Evolutionary conservation across 2,888 invertebrate genomes (phyloP).

Genomic region (Willowsia nigromaculata): DNA sequence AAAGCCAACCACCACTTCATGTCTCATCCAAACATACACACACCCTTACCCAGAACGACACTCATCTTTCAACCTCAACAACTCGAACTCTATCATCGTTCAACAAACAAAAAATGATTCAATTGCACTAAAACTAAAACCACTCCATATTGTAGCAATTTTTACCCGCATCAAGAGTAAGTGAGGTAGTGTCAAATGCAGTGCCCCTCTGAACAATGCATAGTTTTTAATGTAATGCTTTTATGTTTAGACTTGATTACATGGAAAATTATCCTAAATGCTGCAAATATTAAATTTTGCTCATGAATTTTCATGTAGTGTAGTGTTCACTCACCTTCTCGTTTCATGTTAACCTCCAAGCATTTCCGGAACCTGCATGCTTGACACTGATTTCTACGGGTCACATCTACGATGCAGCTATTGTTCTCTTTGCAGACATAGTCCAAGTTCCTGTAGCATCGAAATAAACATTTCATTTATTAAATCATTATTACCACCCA

Average conservation of each 20-base stretch:
- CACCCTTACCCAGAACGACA: background rate
- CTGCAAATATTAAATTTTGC: too few species aligned
- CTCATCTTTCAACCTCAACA: background rate
- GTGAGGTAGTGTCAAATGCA: too few species aligned
- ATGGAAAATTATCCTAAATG: too few species aligned
- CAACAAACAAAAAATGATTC: background rate
- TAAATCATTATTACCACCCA: too few species aligned
- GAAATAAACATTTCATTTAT: too few species aligned
- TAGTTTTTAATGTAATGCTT: too few species aligned
- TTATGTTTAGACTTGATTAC: too few species aligned
- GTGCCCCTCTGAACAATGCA: too few species aligned
- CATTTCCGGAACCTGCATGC: slow-evolving; percentile 96
- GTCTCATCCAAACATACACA: slow-evolving; percentile 5
- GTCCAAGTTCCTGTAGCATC: slow-evolving; percentile 87
- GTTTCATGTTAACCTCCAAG: slow-evolving; percentile 94
- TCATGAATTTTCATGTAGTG: background rate
- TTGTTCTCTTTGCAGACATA: slow-evolving; percentile 95
- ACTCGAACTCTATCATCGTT: background rate
- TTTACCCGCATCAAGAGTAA: too few species aligned
- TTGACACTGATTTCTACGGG: slow-evolving; percentile 95
- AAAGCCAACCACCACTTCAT: slow-evolving; percentile 29
- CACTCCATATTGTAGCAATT: too few species aligned
- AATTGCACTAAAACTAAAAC: background rate
- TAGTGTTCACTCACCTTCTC: slow-evolving; percentile 87
- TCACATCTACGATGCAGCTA: slow-evolving; percentile 93